These are phyloP conservation scores for Nephrotoma appendiculata DNA, from an alignment of 2,888 invertebrate species.

Conservation along the genomic window DNA sequence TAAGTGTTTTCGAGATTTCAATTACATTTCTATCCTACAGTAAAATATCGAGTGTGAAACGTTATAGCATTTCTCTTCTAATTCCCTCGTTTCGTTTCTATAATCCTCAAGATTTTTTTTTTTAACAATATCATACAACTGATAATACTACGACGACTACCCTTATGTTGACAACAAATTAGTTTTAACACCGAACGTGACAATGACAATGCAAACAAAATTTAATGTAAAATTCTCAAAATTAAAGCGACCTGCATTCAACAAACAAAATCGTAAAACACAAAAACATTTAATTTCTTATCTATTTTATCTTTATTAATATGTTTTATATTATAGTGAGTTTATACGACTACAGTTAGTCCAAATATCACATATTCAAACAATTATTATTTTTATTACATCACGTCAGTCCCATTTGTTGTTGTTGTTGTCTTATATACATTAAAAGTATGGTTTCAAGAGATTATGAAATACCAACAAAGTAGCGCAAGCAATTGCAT, in stretches of 20 bases:
- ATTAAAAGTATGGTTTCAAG: background rate
- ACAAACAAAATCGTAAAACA: background rate
- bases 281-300: background rate
- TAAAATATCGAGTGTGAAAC: too few species aligned
- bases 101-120: too few species aligned
- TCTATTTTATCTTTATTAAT: background rate
- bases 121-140: background rate
- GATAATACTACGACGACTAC: too few species aligned
- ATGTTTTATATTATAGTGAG: background rate
- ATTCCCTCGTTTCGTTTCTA: too few species aligned
- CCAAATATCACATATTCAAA: background rate
- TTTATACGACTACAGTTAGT: background rate
- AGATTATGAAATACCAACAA: background rate
- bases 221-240: background rate
- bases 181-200: background rate
- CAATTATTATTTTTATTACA: background rate
- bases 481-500: background rate
- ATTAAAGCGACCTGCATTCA: background rate
- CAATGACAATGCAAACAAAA: background rate
- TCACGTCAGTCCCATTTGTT: background rate
- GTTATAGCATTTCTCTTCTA: too few species aligned
- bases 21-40: too few species aligned
- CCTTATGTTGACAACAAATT: background rate
- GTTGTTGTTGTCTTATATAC: background rate
- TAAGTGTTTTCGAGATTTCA: background rate